Base-by-base conservation (phyloP, 1,140 invertebrate species). In the Periplaneta americana region DNA sequence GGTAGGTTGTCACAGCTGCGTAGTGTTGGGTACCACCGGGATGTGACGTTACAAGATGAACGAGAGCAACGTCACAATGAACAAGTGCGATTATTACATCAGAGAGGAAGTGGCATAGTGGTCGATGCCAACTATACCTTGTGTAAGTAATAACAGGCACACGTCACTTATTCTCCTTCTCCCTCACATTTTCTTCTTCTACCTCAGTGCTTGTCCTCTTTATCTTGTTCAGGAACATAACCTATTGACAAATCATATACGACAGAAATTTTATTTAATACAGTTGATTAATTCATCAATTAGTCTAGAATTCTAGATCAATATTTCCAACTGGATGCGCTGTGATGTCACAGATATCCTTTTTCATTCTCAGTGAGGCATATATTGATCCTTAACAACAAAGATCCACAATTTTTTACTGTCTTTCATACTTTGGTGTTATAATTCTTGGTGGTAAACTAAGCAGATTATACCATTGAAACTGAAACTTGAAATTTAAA, bases 1-100 rank as follows among this genome's bases (percentile, higher is more conserved):
- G 36, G 57, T 87, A 91, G 94, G 89, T 89, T 96, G 83, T 92
- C 93, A 8, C 92, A 96, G 87, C 87, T 96, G 82, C 94, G 93
- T 83, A 92, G 89, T 78, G 91, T 95, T 81, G 92, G 91, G 83
- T 94, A 96, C 85, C 91, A 90, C 81, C 92, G 92, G 84, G 94
- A 95, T 86, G 92, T 95, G 83, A 90, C 90, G 74, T 88, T 96
- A 82, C 91, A 92, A 37, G 93, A 95, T 79, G 95, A 96, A 84
- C 92, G 94, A 83, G 93, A 95, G 83, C 87, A 91, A 83, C 90
- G 95, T n/a, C 91, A 94, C 84, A 87, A 88, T 6, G 91, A 94
- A 81, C 93, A 95, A 88, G 91, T 95, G 91, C 90, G 93, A 5
- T 88, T 95, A 79, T 87, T 95, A 84, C 91, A 93, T 33, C 86